These are phyloP conservation scores for Dipus sagitta DNA, from an alignment of 2,797 vertebrate genomes.

Conservation along the genomic window DNA sequence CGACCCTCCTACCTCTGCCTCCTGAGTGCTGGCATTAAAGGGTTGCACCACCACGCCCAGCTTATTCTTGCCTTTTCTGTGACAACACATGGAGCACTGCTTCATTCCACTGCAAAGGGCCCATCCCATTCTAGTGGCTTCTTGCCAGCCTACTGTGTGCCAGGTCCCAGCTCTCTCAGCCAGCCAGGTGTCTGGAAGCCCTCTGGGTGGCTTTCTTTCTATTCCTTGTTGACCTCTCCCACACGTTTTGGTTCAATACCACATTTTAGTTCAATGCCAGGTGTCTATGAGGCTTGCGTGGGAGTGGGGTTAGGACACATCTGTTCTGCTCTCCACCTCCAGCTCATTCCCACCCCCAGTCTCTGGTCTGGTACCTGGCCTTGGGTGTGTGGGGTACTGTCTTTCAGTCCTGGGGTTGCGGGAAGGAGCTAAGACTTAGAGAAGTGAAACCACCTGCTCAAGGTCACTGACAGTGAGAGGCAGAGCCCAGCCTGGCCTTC, in stretches of 20 bases:
- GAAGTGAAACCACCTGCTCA: neutral
- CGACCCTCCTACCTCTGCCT: no score
- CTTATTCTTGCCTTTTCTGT: no score
- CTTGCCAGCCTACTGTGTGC: neutral
- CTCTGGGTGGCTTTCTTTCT: neutral
- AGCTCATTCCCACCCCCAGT: neutral
- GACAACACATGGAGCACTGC: neutral
- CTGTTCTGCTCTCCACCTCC: neutral
- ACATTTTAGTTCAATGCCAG: neutral
- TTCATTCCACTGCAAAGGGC: neutral
- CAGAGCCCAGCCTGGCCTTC: neutral
- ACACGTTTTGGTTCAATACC: neutral
- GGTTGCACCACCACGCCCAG: no score
- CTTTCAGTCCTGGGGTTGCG: neutral
- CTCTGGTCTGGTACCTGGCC: neutral
- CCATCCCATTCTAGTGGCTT: neutral
- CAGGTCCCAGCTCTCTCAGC: neutral
- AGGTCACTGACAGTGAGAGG: neutral
- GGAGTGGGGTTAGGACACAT: neutral
- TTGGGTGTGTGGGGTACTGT: neutral
- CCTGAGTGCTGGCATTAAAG: no score
- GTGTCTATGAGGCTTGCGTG: neutral
- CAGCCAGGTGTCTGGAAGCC: neutral
- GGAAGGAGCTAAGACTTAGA: neutral
- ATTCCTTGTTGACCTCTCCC: neutral